Percentiles rank a stretch among this genome's conserved stretches.
phyloP scores from a whole-genome alignment of 2,888 invertebrate species.

The Sylvicola cinctus region DNA sequence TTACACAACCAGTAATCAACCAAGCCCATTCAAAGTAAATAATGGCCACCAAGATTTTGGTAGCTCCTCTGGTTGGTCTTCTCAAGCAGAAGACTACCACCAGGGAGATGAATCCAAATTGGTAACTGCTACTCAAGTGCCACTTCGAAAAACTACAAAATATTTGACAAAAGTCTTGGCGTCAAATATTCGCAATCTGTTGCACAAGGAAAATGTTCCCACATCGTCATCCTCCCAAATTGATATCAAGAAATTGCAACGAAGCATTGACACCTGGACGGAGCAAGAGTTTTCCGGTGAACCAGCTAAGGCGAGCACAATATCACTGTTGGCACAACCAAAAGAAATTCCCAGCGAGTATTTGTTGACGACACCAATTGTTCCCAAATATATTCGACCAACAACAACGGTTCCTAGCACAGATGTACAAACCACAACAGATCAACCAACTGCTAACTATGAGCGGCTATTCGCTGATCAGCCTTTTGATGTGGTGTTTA shows the following conservation, averaged over 20 bases:
- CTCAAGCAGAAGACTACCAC: slow-evolving; percentile 25
- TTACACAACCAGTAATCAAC: slow-evolving; percentile 41
- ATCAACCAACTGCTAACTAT: slow-evolving; percentile 16
- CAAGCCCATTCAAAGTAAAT: slow-evolving; percentile 29
- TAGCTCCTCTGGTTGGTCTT: slow-evolving; percentile 18
- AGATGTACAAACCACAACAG: slow-evolving; percentile 13
- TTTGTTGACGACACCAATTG: slow-evolving; percentile 35
- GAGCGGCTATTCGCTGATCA: neutral
- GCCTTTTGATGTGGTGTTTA: neutral
- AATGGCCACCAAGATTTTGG: slow-evolving; percentile 19
- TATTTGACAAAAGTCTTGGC: slow-evolving; percentile 23
- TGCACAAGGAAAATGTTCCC: slow-evolving; percentile 24
- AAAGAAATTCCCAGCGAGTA: slow-evolving; percentile 63
- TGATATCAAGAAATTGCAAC: slow-evolving; percentile 53
- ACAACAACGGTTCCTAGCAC: slow-evolving; percentile 12
- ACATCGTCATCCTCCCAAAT: slow-evolving; percentile 30
- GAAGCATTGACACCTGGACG: slow-evolving; percentile 72
- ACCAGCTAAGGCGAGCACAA: slow-evolving; percentile 27
- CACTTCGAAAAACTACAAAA: slow-evolving; percentile 15
- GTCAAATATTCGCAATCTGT: slow-evolving; percentile 30
- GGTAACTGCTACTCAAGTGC: slow-evolving; percentile 18
- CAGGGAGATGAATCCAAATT: slow-evolving; percentile 29
- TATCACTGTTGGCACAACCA: slow-evolving; percentile 35
- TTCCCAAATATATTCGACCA: slow-evolving; percentile 8
- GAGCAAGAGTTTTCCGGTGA: slow-evolving; percentile 44